phyloP scores from a whole-genome alignment of 2,113 vertebrate genomes.

The Corythornis vintsioides region DNA sequence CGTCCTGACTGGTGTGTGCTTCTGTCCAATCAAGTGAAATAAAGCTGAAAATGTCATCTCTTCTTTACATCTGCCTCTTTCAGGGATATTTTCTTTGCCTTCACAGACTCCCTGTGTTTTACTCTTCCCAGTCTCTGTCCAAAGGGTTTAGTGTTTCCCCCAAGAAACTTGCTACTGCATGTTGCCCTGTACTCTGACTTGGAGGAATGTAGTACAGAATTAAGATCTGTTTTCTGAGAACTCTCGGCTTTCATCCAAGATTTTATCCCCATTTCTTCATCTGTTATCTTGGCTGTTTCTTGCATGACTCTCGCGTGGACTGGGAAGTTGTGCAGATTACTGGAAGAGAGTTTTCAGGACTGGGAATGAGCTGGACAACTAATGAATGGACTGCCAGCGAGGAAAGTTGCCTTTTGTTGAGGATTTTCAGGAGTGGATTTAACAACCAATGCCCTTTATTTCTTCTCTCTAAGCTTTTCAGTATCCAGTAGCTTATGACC shows the following conservation, averaged over 20 bases:
- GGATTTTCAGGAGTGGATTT: background rate
- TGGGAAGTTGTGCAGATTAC: background rate
- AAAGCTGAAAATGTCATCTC: background rate
- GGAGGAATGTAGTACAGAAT: background rate
- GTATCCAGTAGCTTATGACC: background rate
- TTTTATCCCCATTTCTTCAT: background rate
- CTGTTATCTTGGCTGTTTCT: background rate
- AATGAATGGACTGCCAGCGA: background rate
- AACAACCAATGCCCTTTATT: background rate
- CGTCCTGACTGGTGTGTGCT: background rate
- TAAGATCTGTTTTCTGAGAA: constrained; percentile 3
- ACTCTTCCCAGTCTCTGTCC: background rate
- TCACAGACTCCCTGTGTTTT: background rate
- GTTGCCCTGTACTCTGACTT: background rate
- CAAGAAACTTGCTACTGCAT: background rate
- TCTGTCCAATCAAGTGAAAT: background rate
- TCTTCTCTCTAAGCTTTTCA: background rate
- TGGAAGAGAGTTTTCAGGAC: background rate
- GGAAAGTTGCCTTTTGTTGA: background rate
- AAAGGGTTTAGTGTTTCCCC: background rate
- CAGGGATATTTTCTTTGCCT: background rate
- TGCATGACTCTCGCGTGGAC: background rate
- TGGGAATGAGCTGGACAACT: background rate
- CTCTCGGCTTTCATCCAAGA: background rate
- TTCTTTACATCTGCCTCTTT: background rate